phyloP scores from a whole-genome alignment of 2,888 invertebrate genomes.

The Reticulitermes lucifugus region DNA sequence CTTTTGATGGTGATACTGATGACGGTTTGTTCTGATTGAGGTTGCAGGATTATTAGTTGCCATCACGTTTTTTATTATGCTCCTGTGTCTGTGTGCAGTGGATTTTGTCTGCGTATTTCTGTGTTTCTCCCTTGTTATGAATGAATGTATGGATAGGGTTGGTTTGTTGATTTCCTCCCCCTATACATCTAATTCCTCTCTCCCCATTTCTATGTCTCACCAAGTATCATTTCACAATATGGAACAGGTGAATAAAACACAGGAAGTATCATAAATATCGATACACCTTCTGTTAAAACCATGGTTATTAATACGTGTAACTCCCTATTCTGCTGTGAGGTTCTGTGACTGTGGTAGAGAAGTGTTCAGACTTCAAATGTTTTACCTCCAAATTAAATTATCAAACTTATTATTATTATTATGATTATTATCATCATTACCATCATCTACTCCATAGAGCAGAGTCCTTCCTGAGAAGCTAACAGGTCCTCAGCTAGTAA shows the following conservation, averaged over 20 bases:
- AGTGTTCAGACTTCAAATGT: no score
- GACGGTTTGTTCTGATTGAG: constrained; percentile 35
- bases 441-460: no score
- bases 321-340: no score
- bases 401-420: no score
- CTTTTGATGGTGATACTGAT: constrained; percentile 26
- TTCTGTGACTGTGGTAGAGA: no score
- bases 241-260: background rate
- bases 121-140: constrained; percentile 6
- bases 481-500: no score
- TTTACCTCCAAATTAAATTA: no score
- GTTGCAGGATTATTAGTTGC: constrained; percentile 35
- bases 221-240: background rate
- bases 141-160: constrained; percentile 18
- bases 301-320: no score
- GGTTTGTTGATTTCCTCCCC: constrained; percentile 26
- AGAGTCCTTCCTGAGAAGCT: no score
- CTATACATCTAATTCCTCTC: background rate
- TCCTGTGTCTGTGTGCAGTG: background rate
- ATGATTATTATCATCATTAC: no score
- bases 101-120: background rate
- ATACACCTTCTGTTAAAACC: background rate
- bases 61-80: constrained; percentile 23
- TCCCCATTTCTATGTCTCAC: background rate
- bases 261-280: background rate